These are phyloP conservation scores for Mormyrops attenuatus DNA, from an alignment of 2,797 vertebrate species.

Conservation along the genomic window DNA sequence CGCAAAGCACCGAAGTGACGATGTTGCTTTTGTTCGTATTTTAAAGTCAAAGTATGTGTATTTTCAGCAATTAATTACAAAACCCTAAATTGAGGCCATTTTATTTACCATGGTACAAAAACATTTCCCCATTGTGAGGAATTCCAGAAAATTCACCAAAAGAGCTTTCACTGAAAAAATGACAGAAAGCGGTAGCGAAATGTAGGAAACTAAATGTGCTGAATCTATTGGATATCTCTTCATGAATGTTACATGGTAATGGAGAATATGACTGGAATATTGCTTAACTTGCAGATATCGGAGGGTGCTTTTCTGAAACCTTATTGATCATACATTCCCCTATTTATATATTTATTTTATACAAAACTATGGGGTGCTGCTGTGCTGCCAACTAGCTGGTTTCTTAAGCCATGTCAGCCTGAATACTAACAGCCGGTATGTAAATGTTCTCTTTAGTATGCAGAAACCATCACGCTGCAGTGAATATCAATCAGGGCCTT, in stretches of 20 bases:
- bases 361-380: constrained; percentile 26
- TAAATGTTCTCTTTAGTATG: constrained; percentile 42
- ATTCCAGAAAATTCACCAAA: background rate
- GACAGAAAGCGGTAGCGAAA: background rate
- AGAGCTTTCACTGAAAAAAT: background rate
- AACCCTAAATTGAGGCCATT: background rate
- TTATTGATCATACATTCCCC: constrained; percentile 33
- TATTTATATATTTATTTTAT: constrained; percentile 34
- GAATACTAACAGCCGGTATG: constrained; percentile 37
- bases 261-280: background rate
- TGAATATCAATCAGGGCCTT: constrained; percentile 42
- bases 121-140: background rate
- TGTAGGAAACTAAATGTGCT: background rate
- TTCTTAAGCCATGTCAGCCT: constrained; percentile 25
- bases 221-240: background rate
- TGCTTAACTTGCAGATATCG: background rate
- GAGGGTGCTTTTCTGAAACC: constrained; percentile 26
- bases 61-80: constrained; percentile 26
- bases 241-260: background rate
- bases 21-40: constrained; percentile 15
- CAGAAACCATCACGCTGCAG: constrained; percentile 39
- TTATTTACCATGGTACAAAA: background rate
- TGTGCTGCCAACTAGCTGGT: constrained; percentile 30
- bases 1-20: background rate
- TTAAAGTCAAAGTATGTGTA: background rate